Conservation (phyloP, 2,797 vertebrate genomes). For the Halcyon badia region DNA sequence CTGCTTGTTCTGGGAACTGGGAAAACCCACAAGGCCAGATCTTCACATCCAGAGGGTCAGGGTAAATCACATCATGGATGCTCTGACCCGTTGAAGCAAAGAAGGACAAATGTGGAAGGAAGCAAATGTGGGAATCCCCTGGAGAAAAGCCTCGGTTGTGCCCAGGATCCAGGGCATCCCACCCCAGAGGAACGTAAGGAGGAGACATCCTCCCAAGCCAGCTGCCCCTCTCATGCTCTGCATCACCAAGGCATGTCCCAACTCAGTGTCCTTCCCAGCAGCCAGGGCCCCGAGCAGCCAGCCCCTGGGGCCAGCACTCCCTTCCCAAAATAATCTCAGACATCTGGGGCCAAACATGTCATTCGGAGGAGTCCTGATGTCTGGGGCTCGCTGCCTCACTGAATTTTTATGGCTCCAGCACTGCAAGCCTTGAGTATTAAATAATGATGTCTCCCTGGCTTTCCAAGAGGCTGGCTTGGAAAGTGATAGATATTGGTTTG, state of each 20-base stretch:
- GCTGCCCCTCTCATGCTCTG: not conserved
- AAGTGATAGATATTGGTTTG: not conserved
- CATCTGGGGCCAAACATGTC: conserved; percentile 19
- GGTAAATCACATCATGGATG: not conserved
- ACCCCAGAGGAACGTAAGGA: not conserved
- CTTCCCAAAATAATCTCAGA: conserved; percentile 39
- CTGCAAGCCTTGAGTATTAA: not conserved
- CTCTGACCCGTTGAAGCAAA: not conserved
- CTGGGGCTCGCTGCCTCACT: not conserved
- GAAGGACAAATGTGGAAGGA: not conserved
- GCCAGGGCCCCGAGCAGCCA: not conserved
- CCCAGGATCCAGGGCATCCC: not conserved
- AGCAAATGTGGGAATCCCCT: rapidly evolving
- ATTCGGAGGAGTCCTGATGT: conserved; percentile 26
- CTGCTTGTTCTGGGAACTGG: not conserved
- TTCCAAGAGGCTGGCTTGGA: not conserved
- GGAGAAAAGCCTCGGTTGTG: not conserved
- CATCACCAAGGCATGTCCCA: conserved; percentile 3
- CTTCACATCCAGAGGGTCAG: not conserved
- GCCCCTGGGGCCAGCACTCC: not conserved
- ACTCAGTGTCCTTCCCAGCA: not conserved
- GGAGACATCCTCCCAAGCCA: not conserved
- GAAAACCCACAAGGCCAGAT: not conserved
- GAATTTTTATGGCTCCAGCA: not conserved
- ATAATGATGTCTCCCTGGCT: not conserved